phyloP scores from a whole-genome alignment of 23 tunicate species.

The Corella eumyota region DNA sequence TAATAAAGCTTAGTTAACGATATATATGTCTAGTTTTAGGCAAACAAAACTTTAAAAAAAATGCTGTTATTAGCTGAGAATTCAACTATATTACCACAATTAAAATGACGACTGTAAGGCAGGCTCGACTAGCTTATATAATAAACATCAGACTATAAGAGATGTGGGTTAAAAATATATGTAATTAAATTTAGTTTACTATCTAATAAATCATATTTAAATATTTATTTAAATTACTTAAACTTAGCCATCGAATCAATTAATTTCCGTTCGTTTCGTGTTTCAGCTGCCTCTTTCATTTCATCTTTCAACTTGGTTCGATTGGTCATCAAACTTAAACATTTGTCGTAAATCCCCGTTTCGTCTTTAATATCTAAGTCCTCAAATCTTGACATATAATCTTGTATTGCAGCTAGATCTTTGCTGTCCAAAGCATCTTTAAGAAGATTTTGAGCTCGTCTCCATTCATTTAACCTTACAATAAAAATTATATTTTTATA shows the following conservation, averaged over 20 bases:
- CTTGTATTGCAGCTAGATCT: constrained; percentile 41
- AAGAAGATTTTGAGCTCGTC: constrained; percentile 25
- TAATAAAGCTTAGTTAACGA: too few species aligned
- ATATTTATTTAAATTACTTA: constrained; percentile 8
- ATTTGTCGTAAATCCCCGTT: constrained; percentile 26
- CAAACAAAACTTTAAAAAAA: too few species aligned
- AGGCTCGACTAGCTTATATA: too few species aligned
- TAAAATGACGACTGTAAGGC: too few species aligned
- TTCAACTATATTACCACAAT: too few species aligned
- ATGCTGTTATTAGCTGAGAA: too few species aligned
- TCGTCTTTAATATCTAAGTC: constrained; percentile 60
- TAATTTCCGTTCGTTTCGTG: constrained; percentile 22
- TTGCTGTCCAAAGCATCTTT: constrained; percentile 15
- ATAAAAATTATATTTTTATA: constrained; percentile 1
- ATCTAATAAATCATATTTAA: background rate
- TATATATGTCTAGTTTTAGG: too few species aligned
- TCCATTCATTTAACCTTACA: constrained; percentile 54
- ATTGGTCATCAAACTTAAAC: constrained; percentile 8
- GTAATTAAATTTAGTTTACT: too few species aligned
- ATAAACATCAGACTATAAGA: too few species aligned
- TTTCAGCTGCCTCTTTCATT: constrained; percentile 17
- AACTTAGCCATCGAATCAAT: constrained; percentile 24
- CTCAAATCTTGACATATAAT: constrained; percentile 32
- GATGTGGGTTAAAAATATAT: too few species aligned
- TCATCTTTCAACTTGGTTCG: constrained; percentile 3